Conservation (phyloP, 2,888 invertebrate genomes). For the Crossocerus cetratus region DNA sequence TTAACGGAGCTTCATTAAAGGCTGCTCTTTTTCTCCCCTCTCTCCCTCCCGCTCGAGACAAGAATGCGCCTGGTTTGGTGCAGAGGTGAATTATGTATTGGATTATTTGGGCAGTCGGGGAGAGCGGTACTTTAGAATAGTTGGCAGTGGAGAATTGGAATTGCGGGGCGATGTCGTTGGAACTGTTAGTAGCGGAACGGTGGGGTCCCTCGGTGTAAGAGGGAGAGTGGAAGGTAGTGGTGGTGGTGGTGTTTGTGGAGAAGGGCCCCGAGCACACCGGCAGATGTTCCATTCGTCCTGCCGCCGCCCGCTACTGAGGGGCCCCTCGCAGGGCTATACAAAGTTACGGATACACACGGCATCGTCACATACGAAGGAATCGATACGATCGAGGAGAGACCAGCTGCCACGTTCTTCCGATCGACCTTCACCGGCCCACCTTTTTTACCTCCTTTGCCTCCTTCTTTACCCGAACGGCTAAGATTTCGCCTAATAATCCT, state of each 20-base stretch:
- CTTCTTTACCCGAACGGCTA: neutral
- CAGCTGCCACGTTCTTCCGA: constrained; percentile 54
- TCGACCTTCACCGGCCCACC: constrained; percentile 33
- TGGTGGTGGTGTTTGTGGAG: constrained; percentile 61
- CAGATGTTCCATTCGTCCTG: constrained; percentile 74
- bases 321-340: constrained; percentile 65
- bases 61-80: no score
- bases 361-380: constrained; percentile 56
- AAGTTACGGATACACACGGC: constrained; percentile 55
- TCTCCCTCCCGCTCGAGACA: no score
- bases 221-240: constrained; percentile 62
- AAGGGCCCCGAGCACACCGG: constrained; percentile 66
- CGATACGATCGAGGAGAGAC: constrained; percentile 56
- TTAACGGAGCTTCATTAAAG: no score
- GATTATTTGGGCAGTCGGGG: no score
- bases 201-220: constrained; percentile 54
- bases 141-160: neutral
- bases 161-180: constrained; percentile 42
- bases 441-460: constrained; percentile 11
- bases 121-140: neutral
- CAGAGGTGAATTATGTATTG: no score
- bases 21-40: no score
- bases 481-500: constrained; percentile 21
- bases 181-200: constrained; percentile 49
- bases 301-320: constrained; percentile 63